phyloP scores from a whole-genome alignment of 2,888 invertebrate species.

The Lochmaea crataegi region DNA sequence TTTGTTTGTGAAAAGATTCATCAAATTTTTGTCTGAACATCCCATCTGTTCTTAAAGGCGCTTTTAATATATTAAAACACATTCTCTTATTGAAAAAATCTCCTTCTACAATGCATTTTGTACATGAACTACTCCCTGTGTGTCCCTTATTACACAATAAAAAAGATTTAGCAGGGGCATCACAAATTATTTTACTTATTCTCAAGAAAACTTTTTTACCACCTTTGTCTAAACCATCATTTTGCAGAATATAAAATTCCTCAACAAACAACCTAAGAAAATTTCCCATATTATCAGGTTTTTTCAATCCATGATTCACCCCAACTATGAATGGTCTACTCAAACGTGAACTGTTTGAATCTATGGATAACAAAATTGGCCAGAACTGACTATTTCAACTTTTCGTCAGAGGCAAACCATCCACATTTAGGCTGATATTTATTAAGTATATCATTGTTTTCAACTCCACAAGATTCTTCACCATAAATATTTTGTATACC shows the following conservation, averaged over 20 bases:
- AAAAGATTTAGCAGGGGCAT: constrained; percentile 30
- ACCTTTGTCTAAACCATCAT: constrained; percentile 5
- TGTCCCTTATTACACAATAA: constrained; percentile 20
- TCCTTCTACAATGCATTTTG: constrained; percentile 24
- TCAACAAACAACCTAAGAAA: constrained; percentile 20
- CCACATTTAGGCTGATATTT: constrained; percentile 44
- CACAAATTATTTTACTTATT: constrained; percentile 28
- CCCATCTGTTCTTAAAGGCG: constrained; percentile 20
- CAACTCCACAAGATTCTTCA: neutral
- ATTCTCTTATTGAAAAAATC: constrained; percentile 20
- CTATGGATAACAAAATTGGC: constrained; percentile 43
- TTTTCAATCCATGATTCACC: constrained; percentile 14
- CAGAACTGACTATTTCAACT: constrained; percentile 49
- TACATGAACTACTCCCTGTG: constrained; percentile 24
- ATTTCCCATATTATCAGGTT: constrained; percentile 14
- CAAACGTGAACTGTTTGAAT: constrained; percentile 1
- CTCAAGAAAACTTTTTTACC: constrained; percentile 15
- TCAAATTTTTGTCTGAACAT: constrained; percentile 13
- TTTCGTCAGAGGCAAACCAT: constrained; percentile 47
- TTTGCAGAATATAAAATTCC: constrained; percentile 15
- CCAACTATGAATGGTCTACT: constrained; percentile 20
- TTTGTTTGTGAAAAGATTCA: constrained; percentile 22
- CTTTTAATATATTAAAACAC: constrained; percentile 13
- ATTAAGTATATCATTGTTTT: constrained; percentile 22
- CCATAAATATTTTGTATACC: too few relatives aligned